Evolutionary conservation across 2,113 vertebrate species (phyloP), one percentile per base, ranked within the genome.

Genomic region (Pelecanus crispus): DNA sequence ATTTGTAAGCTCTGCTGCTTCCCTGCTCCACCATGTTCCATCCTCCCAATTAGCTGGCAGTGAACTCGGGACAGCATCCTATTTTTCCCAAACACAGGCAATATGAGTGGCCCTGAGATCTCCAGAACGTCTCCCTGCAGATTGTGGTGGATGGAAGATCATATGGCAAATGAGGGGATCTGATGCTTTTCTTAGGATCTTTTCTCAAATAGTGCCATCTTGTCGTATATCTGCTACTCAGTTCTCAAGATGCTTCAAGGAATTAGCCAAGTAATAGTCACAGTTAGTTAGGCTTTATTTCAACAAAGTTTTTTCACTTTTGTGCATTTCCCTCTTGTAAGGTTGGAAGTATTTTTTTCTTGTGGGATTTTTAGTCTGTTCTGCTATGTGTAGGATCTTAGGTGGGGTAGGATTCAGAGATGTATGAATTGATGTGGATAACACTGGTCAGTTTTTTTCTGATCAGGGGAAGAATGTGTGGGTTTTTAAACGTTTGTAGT

Each of bases 201-300:
- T 56, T 52, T 55, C 47, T 75, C 34, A 71, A 31, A 50, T 71
- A 75, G 56, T 49, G 18, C 17, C 13, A 22, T 75, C 47, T 50
- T 53, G 40, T 53, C 0, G 0, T 81, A 6, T 29, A 45, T 18
- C 14, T 2, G 0, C 52, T 84, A 26, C 45, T 71, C 29, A 36
- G 8, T 67, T 84, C 62, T 85, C 34, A 52, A 45, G 65, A 58
- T 68, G 31, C 44, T 58, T 72, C 47, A 52, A 56, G 44, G 34
- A 81, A 52, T 85, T 62, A 67, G 21, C 31, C 12, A 36, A 56
- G 25, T 44, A 72, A 44, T n/a, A 49, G 32, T 72, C 45, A 56
- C n/a, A 52, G 31, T 88, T 86, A 42, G 28, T 50, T 79, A 58
- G 19, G 47, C 28, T 73, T 88, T 82, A 63, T 53, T 91, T 86